A percentile compares a stretch with the other conserved stretches of the same genome.
Evolutionary conservation across 2,113 vertebrate species (phyloP).

Genomic region (Piliocolobus tephrosceles): DNA sequence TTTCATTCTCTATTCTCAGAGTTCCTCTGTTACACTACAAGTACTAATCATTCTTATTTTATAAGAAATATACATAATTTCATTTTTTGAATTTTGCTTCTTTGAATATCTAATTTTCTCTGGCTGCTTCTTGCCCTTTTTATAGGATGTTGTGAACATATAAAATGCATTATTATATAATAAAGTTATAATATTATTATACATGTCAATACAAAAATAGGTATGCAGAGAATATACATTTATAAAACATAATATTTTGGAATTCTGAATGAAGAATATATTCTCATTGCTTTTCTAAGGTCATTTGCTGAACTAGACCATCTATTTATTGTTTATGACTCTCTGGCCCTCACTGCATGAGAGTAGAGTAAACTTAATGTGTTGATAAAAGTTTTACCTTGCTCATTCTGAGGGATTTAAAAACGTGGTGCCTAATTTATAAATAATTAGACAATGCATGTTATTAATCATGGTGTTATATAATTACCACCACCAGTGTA

Average conservation of each 20-base stretch:
- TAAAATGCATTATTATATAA: background rate
- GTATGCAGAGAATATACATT: too few relatives aligned
- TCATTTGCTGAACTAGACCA: background rate
- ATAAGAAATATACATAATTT: background rate
- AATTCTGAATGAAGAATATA: background rate
- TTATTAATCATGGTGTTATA: conserved; percentile 68
- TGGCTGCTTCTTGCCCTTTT: background rate
- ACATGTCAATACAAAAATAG: background rate
- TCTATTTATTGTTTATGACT: background rate
- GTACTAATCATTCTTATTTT: background rate
- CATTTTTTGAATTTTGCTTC: background rate
- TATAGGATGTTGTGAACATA: background rate
- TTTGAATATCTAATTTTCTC: background rate
- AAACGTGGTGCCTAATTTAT: conserved; percentile 50
- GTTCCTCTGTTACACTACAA: background rate
- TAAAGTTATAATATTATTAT: background rate
- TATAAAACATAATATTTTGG: background rate
- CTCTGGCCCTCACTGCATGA: background rate
- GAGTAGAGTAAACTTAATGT: background rate
- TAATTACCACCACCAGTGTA: conserved; percentile 64
- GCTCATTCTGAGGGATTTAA: conserved; percentile 42
- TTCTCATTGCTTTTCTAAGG: background rate
- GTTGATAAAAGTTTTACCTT: conserved; percentile 47
- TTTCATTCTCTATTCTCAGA: background rate
- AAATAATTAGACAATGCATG: conserved; percentile 67